Conservation (phyloP, 2,797 vertebrate genomes). For the Acanthornis magna region DNA sequence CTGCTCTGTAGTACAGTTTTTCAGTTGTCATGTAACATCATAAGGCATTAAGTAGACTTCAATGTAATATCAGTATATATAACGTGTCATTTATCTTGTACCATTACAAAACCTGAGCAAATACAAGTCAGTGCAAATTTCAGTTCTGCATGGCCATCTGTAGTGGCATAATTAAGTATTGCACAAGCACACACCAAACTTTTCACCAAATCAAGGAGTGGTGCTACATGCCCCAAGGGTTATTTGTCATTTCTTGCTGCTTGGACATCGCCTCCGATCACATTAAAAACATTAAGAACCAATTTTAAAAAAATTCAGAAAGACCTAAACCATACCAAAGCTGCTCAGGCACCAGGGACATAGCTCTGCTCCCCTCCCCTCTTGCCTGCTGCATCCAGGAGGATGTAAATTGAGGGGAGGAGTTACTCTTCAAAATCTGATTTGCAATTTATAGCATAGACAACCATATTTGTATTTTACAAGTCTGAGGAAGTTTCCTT, state of each 20-base stretch:
- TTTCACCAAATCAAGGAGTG: slow-evolving; percentile 17
- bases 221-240: neutral
- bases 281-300: neutral
- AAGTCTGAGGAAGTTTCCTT: slow-evolving; percentile 22
- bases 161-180: slow-evolving; percentile 6
- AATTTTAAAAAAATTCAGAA: neutral
- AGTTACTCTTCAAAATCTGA: neutral
- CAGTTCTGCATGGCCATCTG: neutral
- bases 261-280: neutral
- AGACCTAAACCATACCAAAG: neutral
- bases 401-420: neutral
- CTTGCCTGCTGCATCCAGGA: neutral
- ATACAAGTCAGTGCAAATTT: slow-evolving; percentile 43
- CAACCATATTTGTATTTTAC: neutral
- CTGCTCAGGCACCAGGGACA: neutral
- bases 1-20: neutral
- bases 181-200: slow-evolving; percentile 14
- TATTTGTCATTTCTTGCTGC: neutral
- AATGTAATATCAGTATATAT: neutral
- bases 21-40: neutral
- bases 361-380: neutral
- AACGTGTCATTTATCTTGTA: neutral
- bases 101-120: neutral
- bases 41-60: neutral
- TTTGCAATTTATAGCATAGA: slow-evolving; percentile 12